Conservation (phyloP, 1,140 invertebrate species). For the Pseudomyrmex flavicornis region DNA sequence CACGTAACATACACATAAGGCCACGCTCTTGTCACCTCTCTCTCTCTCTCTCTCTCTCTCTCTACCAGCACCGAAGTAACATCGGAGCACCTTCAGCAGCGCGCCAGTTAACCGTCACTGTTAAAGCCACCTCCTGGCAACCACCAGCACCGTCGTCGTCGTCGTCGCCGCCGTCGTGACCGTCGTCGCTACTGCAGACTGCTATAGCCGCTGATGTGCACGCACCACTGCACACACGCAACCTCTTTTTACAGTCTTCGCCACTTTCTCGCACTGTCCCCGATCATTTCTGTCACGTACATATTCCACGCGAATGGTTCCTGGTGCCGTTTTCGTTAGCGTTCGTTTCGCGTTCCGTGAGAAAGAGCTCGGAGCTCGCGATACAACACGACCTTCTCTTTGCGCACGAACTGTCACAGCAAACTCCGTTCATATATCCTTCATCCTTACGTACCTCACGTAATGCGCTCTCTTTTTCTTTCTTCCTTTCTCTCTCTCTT, state of each 20-base stretch:
- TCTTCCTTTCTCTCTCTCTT: background rate
- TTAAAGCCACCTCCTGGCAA: background rate
- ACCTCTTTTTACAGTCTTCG: constrained; percentile 64
- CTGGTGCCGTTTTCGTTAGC: background rate
- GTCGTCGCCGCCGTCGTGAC: constrained; percentile 23
- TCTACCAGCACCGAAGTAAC: constrained; percentile 56
- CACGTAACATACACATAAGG: background rate
- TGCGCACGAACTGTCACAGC: constrained; percentile 22
- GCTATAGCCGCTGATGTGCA: constrained; percentile 60
- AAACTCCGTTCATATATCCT: constrained; percentile 21
- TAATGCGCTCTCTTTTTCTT: background rate
- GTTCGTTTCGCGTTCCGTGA: constrained; percentile 4
- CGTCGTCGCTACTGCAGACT: constrained; percentile 37
- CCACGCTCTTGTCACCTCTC: background rate
- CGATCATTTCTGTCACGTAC: constrained; percentile 54
- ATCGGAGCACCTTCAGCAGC: constrained; percentile 59
- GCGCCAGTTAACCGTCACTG: constrained; percentile 43
- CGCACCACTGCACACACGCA: constrained; percentile 42
- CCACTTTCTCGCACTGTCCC: constrained; percentile 68
- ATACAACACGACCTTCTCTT: constrained; percentile 44
- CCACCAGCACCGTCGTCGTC: constrained; percentile 1
- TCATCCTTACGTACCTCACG: constrained; percentile 33
- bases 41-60: background rate
- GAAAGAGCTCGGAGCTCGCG: background rate
- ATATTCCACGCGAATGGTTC: constrained; percentile 57